These are phyloP conservation scores for Hypercompe scribonia DNA, from an alignment of 2,888 invertebrate genomes.

Conservation along the genomic window DNA sequence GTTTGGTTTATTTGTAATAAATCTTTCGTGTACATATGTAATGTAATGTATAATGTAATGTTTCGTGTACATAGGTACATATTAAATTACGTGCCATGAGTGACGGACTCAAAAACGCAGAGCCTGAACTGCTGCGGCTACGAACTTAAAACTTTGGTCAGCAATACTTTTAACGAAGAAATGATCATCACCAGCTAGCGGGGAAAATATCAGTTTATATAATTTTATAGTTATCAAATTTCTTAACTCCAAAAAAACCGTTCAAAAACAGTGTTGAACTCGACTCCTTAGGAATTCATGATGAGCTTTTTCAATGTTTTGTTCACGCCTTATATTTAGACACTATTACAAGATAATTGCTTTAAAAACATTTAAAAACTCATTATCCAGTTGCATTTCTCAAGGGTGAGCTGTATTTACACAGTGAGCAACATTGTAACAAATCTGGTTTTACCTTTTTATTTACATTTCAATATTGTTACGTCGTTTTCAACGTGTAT, in stretches of 20 bases:
- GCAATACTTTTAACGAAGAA: slow-evolving; percentile 41
- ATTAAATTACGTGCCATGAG: no score
- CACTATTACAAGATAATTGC: background rate
- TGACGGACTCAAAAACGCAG: no score
- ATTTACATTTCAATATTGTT: background rate
- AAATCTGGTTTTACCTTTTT: background rate
- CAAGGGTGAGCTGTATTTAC: background rate
- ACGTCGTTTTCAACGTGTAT: no score
- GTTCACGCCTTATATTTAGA: background rate
- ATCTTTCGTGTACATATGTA: no score
- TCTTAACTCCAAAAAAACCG: background rate
- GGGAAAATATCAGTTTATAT: slow-evolving; percentile 38
- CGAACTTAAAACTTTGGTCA: slow-evolving; percentile 14
- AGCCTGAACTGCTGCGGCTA: no score
- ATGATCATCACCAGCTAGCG: slow-evolving; percentile 27
- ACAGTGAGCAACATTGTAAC: background rate
- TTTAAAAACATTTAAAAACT: background rate
- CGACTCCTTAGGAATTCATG: background rate
- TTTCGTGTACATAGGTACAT: slow-evolving; percentile 15
- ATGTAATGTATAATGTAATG: no score
- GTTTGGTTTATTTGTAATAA: no score
- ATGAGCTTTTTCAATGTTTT: background rate
- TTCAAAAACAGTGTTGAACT: background rate
- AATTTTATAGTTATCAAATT: background rate
- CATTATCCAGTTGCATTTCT: background rate